These are phyloP conservation scores for Pristionchus maxplancki DNA, from an alignment of 2,888 invertebrate genomes.

Conservation along the genomic window DNA sequence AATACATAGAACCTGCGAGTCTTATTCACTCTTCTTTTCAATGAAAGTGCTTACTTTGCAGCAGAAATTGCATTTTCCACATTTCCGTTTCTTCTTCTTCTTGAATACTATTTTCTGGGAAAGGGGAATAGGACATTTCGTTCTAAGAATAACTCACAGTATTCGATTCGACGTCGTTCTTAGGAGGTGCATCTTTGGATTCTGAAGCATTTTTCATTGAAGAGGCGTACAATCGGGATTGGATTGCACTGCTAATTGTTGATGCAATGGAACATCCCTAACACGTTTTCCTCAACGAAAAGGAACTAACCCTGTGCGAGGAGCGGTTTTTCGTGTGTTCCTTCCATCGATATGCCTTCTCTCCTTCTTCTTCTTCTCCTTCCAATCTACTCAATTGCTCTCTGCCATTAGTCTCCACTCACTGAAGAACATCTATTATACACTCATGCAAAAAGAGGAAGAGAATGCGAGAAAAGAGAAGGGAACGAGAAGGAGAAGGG, in stretches of 20 bases:
- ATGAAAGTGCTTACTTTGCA: neutral
- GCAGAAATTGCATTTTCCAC: neutral
- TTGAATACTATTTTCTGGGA: neutral
- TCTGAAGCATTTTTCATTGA: slow-evolving; percentile 7
- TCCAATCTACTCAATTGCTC: neutral
- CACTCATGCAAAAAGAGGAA: slow-evolving; percentile 10
- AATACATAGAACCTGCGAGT: neutral
- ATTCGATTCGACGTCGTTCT: neutral
- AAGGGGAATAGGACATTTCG: neutral
- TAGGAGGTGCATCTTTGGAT: neutral
- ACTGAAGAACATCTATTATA: slow-evolving; percentile 12
- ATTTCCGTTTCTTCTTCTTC: neutral
- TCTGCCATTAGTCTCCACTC: slow-evolving; percentile 3
- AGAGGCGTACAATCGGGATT: neutral
- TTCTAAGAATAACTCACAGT: neutral
- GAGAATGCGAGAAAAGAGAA: slow-evolving; percentile 7
- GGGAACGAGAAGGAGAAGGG: neutral
- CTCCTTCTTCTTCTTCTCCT: slow-evolving; percentile 23
- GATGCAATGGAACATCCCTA: neutral
- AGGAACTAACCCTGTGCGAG: neutral
- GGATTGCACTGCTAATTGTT: neutral
- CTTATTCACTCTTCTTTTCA: neutral
- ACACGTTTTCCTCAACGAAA: neutral
- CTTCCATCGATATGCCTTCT: neutral
- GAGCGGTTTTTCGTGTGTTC: neutral